Percentiles rank a stretch among this genome's conserved stretches.
phyloP scores from a whole-genome alignment of 1,140 invertebrate species.

The Pollicipes pollicipes region DNA sequence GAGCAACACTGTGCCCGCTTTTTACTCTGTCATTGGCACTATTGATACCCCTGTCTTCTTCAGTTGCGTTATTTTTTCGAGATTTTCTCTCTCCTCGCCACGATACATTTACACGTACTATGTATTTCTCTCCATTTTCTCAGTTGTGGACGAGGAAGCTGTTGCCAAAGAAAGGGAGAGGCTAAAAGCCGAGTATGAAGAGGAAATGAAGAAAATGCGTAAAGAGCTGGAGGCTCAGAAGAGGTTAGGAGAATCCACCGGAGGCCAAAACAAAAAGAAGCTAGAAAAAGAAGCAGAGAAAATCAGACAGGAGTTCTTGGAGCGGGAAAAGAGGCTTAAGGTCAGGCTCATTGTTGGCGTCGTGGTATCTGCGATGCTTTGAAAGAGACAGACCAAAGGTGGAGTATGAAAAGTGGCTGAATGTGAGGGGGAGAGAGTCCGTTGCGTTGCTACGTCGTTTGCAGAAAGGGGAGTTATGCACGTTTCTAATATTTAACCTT shows the following conservation, averaged over 20 bases:
- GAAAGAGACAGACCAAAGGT: no score
- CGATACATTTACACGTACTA: no score
- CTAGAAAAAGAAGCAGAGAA: not conserved
- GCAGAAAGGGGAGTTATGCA: not conserved
- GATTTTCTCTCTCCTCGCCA: no score
- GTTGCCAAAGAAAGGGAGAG: constrained; percentile 28
- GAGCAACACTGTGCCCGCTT: no score
- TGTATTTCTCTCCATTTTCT: no score
- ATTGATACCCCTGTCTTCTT: no score
- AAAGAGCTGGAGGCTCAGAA: not conserved
- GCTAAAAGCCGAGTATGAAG: not conserved
- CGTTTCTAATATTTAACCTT: not conserved
- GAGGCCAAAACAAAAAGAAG: not conserved
- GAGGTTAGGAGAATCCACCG: not conserved
- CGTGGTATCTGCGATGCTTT: no score
- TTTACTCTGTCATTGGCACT: no score
- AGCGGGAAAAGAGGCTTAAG: not conserved
- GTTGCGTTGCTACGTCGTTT: no score
- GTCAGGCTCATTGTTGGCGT: not conserved
- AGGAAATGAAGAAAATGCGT: not conserved
- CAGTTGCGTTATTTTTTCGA: no score
- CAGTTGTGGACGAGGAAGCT: constrained; percentile 16
- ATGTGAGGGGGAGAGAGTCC: not conserved
- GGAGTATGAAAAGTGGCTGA: not conserved
- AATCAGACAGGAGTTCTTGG: not conserved